Evolutionary conservation across 92 coral and sea anemone genomes (phyloP).

Genomic region (Meandrina meandrites): DNA sequence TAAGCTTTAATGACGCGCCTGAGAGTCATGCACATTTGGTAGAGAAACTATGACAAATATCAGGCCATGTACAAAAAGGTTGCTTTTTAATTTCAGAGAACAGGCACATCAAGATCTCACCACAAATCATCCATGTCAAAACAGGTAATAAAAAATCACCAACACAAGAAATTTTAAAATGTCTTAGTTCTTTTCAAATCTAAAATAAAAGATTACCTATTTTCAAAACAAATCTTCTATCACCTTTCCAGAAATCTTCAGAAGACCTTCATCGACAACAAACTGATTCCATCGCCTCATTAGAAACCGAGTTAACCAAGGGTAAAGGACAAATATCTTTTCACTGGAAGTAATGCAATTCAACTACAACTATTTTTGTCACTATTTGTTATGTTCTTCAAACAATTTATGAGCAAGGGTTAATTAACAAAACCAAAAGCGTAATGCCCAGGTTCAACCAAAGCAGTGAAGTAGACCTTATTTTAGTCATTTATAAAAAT

Average conservation of each 20-base stretch:
- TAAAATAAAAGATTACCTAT: too few species aligned
- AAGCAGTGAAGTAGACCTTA: neutral
- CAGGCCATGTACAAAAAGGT: neutral
- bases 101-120: neutral
- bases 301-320: neutral
- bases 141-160: neutral
- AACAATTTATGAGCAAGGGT: neutral
- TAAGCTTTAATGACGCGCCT: neutral
- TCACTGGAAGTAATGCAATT: too few species aligned
- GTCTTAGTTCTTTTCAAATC: too few species aligned
- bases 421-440: neutral
- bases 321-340: neutral
- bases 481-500: neutral
- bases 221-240: neutral
- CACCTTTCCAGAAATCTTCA: constrained; percentile 1
- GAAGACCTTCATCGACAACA: neutral
- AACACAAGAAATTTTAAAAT: too few species aligned
- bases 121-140: neutral
- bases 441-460: neutral
- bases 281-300: too few species aligned
- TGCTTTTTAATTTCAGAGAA: constrained; percentile 1
- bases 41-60: neutral
- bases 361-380: too few species aligned
- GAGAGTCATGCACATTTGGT: neutral
- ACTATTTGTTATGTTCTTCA: neutral